Evolutionary conservation across 2,113 vertebrate species (phyloP).

Genomic region (Harpagus bidentatus): DNA sequence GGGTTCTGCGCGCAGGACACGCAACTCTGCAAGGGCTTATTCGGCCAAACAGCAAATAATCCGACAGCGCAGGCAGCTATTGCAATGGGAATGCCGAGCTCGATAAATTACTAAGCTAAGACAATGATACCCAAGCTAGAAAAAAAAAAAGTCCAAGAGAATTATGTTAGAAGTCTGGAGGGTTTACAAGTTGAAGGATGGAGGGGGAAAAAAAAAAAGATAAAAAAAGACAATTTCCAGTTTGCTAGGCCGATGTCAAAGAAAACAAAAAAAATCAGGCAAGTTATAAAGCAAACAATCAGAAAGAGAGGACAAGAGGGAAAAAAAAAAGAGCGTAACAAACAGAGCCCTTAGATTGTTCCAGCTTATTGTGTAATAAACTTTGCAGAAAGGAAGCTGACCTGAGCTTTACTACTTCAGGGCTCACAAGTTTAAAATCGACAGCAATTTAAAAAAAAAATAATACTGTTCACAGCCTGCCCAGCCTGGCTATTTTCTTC

Average conservation of each 20-base stretch:
- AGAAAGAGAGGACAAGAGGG: neutral
- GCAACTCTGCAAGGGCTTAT: neutral
- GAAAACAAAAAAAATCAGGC: neutral
- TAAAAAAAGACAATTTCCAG: neutral
- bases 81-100: neutral
- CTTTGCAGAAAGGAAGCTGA: neutral
- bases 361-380: conserved; percentile 5
- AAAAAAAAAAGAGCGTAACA: neutral
- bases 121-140: neutral
- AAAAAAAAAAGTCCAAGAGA: neutral
- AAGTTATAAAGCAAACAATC: conserved; percentile 32
- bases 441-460: neutral
- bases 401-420: neutral
- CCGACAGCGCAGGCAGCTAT: neutral
- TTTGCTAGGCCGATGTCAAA: neutral
- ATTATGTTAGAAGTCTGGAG: neutral
- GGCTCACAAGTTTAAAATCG: neutral
- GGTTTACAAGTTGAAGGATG: neutral
- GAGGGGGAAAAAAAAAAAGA: neutral
- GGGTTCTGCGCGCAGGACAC: neutral
- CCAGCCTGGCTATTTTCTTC: neutral
- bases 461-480: neutral
- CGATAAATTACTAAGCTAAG: neutral
- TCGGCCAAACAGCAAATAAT: neutral
- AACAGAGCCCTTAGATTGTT: neutral